These are phyloP conservation scores for Sigmodon hispidus DNA, from an alignment of 2,113 vertebrate species.

Conservation along the genomic window DNA sequence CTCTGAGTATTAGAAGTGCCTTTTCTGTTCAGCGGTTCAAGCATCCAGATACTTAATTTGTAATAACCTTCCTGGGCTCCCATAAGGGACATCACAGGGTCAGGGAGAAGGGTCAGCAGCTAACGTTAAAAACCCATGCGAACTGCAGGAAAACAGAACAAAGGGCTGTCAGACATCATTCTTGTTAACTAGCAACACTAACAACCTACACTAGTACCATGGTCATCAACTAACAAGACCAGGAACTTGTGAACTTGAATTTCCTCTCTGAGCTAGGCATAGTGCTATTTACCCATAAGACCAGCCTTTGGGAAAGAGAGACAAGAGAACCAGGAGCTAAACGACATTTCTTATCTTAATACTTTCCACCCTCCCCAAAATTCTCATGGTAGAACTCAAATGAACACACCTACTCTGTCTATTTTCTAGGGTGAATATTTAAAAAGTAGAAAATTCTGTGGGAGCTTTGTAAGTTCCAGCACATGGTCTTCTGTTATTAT, in stretches of 20 bases:
- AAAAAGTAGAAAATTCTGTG: conserved; percentile 11
- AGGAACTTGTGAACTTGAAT: not conserved
- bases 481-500: not conserved
- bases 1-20: conserved; percentile 70
- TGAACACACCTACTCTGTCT: not conserved
- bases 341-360: not conserved
- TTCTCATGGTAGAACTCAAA: conserved; percentile 22
- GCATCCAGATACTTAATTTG: conserved; percentile 66
- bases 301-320: not conserved
- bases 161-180: not conserved
- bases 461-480: conserved; percentile 8
- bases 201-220: not conserved
- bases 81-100: conserved; percentile 28
- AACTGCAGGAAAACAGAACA: conserved; percentile 29
- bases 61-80: conserved; percentile 20
- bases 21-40: conserved; percentile 66
- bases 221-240: not conserved
- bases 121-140: conserved; percentile 11
- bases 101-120: not conserved
- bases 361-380: not conserved
- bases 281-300: no score
- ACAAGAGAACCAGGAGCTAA: not conserved
- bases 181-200: not conserved
- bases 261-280: not conserved
- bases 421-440: conserved; percentile 19